These are phyloP conservation scores for Aquatica leii DNA, from an alignment of 2,888 invertebrate genomes.

Conservation along the genomic window DNA sequence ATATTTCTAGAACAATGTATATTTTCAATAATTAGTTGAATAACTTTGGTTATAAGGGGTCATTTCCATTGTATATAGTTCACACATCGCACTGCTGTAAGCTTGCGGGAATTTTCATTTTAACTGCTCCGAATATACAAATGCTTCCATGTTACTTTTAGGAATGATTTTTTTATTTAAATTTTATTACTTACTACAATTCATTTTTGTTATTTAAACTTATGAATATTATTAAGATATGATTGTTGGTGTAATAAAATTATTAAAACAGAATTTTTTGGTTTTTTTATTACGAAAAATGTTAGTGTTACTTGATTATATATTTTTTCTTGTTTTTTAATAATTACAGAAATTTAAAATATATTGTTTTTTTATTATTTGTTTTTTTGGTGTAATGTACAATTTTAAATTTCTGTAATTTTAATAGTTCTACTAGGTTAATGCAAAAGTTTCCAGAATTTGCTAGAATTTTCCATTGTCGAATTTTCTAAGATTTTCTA, in stretches of 20 bases:
- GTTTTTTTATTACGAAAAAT: too few species aligned
- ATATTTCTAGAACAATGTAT: constrained; percentile 33
- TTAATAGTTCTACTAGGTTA: too few species aligned
- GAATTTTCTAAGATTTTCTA: too few species aligned
- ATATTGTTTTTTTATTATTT: too few species aligned
- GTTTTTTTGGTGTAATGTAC: too few species aligned
- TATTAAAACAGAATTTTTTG: constrained; percentile 46
- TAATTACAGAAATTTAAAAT: too few species aligned
- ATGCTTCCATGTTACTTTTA: constrained; percentile 58
- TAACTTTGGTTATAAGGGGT: constrained; percentile 52
- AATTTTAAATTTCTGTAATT: too few species aligned
- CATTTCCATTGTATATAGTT: constrained; percentile 50
- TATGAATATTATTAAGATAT: constrained; percentile 62
- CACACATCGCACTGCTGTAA: constrained; percentile 48
- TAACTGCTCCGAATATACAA: constrained; percentile 55
- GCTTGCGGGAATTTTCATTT: constrained; percentile 54
- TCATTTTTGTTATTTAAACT: constrained; percentile 61
- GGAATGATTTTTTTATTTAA: constrained; percentile 55
- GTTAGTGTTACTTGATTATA: too few species aligned
- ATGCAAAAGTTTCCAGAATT: too few species aligned
- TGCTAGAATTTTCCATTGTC: too few species aligned
- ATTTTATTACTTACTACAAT: constrained; percentile 59
- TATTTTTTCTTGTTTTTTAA: too few species aligned
- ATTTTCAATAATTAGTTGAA: constrained; percentile 38
- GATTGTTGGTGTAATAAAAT: constrained; percentile 64